Evolutionary conservation across 2,888 invertebrate species (phyloP).

Genomic region (Coenonympha glycerion): DNA sequence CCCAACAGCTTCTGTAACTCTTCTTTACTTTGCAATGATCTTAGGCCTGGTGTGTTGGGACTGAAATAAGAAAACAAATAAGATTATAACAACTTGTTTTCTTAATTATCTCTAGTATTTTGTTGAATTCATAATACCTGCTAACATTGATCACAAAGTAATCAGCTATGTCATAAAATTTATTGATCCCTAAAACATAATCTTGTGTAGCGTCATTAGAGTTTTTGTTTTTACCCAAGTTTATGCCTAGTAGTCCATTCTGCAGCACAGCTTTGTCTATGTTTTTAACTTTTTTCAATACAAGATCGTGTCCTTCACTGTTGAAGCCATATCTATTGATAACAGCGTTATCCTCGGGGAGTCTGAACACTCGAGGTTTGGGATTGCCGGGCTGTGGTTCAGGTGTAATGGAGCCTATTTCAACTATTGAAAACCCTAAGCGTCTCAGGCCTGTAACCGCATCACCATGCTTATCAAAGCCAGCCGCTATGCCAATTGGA

Average conservation of each 20-base stretch:
- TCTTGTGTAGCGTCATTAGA: conserved; percentile 84
- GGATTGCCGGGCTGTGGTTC: conserved; percentile 94
- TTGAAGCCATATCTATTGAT: conserved; percentile 95
- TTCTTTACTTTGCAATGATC: conserved; percentile 86
- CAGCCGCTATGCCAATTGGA: conserved; percentile 98
- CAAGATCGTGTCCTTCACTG: conserved; percentile 91
- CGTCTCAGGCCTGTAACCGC: conserved; percentile 86
- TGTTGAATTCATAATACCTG: conserved; percentile 72
- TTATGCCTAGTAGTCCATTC: conserved; percentile 87
- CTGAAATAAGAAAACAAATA: conserved; percentile 57
- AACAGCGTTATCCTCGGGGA: conserved; percentile 88
- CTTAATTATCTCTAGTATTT: too few species aligned
- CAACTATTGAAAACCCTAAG: conserved; percentile 95
- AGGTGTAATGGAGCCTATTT: conserved; percentile 97
- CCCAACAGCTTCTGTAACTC: conserved; percentile 82
- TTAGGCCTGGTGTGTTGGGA: conserved; percentile 95
- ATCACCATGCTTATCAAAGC: conserved; percentile 98
- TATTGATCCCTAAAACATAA: conserved; percentile 88
- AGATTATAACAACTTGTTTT: too few species aligned
- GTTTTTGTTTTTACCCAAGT: conserved; percentile 96
- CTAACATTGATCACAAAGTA: conserved; percentile 98
- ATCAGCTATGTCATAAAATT: conserved; percentile 90
- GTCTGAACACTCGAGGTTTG: conserved; percentile 93
- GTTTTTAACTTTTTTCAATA: conserved; percentile 79
- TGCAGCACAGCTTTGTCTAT: conserved; percentile 73